Conservation (phyloP, 64 coral and sea anemone genomes). For the Montipora capricornis region DNA sequence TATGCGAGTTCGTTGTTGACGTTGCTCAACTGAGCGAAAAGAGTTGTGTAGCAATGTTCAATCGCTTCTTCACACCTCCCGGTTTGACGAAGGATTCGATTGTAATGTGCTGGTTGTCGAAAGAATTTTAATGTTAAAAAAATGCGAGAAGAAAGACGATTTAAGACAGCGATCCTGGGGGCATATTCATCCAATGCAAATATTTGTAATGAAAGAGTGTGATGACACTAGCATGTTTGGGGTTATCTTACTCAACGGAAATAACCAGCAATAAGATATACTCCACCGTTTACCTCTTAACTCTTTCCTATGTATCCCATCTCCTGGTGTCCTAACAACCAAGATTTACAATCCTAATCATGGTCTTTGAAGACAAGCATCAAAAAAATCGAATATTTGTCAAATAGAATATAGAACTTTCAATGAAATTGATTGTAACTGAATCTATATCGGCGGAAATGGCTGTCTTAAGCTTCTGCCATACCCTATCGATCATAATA, state of each 20-base stretch:
- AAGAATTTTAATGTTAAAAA: not conserved
- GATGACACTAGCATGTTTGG: slow-evolving; percentile 39
- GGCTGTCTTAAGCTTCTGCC: not conserved
- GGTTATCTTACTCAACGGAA: slow-evolving; percentile 48
- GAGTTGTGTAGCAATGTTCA: not conserved
- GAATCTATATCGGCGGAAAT: slow-evolving; percentile 31
- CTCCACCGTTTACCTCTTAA: not conserved
- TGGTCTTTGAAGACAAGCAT: too few species aligned
- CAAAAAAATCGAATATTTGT: not conserved
- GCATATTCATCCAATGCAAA: not conserved
- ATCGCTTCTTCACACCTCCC: too few species aligned
- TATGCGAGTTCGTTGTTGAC: not conserved
- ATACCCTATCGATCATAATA: not conserved
- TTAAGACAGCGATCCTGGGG: not conserved
- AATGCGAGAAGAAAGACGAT: not conserved
- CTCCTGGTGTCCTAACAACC: too few species aligned
- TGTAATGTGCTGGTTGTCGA: not conserved
- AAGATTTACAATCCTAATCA: too few species aligned
- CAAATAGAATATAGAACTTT: not conserved
- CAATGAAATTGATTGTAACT: slow-evolving; percentile 26
- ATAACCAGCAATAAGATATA: slow-evolving; percentile 34
- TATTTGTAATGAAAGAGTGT: slow-evolving; percentile 53
- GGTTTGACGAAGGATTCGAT: not conserved
- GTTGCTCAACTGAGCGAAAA: not conserved
- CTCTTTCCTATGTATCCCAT: not conserved